phyloP scores from a whole-genome alignment of 2,797 vertebrate genomes.

The Zenarchopterus dispar region DNA sequence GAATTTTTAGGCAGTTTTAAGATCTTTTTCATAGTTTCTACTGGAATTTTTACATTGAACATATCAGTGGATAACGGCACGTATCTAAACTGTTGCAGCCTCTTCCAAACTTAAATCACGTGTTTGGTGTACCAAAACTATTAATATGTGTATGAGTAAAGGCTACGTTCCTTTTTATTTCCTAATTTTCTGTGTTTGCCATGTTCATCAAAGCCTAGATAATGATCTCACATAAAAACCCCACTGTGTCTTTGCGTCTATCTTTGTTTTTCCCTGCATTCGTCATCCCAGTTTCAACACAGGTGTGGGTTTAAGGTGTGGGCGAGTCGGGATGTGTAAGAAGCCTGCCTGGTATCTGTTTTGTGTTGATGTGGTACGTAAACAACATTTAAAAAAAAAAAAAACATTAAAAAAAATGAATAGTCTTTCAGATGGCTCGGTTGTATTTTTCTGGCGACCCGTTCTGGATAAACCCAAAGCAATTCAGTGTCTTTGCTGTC shows the following conservation, averaged over 20 bases:
- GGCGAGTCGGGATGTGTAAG: not conserved
- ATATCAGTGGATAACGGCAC: not conserved
- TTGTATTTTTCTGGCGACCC: not conserved
- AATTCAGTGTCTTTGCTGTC: constrained; percentile 10
- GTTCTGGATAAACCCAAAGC: not conserved
- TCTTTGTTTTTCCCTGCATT: constrained; percentile 20
- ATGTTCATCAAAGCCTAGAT: constrained; percentile 25
- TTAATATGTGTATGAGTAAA: not conserved
- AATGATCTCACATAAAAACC: constrained; percentile 37
- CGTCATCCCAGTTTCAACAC: constrained; percentile 63
- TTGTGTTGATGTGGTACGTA: not conserved
- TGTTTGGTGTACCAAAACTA: constrained; percentile 2
- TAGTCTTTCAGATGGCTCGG: constrained; percentile 35
- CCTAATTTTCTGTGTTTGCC: constrained; percentile 22
- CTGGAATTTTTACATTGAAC: not conserved
- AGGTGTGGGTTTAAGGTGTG: constrained; percentile 2
- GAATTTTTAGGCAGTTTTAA: too few relatives aligned
- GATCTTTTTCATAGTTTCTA: too few relatives aligned
- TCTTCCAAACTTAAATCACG: not conserved
- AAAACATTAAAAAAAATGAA: not conserved
- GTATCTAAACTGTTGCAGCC: not conserved
- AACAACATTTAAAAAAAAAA: not conserved
- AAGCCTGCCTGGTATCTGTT: constrained; percentile 13
- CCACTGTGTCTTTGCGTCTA: constrained; percentile 26
- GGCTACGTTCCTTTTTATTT: constrained; percentile 23